Conservation (phyloP, 2,113 vertebrate genomes). For the Crocuta crocuta region DNA sequence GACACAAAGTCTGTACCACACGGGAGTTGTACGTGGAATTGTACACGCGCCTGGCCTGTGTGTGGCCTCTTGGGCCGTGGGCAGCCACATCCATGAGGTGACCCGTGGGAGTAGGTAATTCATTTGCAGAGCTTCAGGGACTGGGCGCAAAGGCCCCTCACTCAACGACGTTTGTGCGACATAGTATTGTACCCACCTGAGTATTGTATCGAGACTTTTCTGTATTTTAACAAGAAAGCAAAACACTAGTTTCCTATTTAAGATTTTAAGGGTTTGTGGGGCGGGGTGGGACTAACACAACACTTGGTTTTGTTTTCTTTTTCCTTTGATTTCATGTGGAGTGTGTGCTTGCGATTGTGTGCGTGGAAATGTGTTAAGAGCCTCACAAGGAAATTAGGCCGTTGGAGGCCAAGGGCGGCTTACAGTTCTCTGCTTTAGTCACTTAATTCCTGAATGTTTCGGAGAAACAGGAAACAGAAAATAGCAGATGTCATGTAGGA, state of each 20-base stretch:
- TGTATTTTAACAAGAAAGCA: constrained; percentile 98
- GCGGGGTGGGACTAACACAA: constrained; percentile 82
- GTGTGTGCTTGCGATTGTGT: constrained; percentile 59
- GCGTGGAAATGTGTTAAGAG: constrained; percentile 82
- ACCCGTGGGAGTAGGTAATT: constrained; percentile 34
- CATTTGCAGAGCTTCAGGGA: constrained; percentile 96
- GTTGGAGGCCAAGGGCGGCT: constrained; percentile 90
- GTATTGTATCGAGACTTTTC: constrained; percentile 96
- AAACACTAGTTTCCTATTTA: constrained; percentile 99
- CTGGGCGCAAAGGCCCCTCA: constrained; percentile 90
- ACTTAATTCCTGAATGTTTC: constrained; percentile 91
- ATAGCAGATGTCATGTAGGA: constrained; percentile 83
- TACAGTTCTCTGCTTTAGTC: constrained; percentile 90
- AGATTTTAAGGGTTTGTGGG: constrained; percentile 89
- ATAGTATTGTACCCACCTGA: constrained; percentile 93
- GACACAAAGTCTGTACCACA: constrained; percentile 92
- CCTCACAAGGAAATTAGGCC: constrained; percentile 87
- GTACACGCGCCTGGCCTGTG: not conserved
- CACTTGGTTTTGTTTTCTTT: constrained; percentile 84
- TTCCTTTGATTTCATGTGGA: constrained; percentile 78
- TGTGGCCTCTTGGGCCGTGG: not conserved
- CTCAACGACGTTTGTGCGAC: constrained; percentile 94
- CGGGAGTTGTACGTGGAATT: not conserved
- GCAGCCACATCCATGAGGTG: constrained; percentile 4
- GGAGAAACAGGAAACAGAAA: constrained; percentile 89